These are phyloP conservation scores for Tursiops truncatus DNA, from an alignment of 2,113 vertebrate genomes.

Conservation along the genomic window DNA sequence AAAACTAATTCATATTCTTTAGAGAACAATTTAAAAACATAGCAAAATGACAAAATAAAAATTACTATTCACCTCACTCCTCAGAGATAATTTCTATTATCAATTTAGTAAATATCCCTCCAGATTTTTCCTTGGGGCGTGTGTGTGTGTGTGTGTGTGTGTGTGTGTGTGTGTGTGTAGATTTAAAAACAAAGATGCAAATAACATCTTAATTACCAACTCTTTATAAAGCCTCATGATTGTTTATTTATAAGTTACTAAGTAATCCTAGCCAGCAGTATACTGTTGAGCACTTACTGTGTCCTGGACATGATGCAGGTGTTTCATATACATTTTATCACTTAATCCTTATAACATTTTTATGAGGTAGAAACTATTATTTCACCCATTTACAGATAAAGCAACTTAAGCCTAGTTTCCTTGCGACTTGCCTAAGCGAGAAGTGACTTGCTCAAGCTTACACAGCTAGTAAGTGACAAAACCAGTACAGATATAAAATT, in stretches of 20 bases:
- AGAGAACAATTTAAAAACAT: constrained; percentile 53
- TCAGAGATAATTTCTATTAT: not conserved
- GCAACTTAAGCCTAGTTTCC: not conserved
- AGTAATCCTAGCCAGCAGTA: not conserved
- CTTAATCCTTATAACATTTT: not conserved
- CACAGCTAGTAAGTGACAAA: not conserved
- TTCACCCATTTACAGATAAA: constrained; percentile 6
- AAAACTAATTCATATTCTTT: not conserved
- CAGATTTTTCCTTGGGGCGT: not conserved
- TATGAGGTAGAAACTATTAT: not conserved
- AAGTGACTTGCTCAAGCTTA: not conserved
- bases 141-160: not conserved
- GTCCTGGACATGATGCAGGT: not conserved
- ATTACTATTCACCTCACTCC: not conserved
- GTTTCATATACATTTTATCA: not conserved
- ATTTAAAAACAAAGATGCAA: constrained; percentile 13
- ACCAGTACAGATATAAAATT: not conserved
- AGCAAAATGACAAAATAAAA: constrained; percentile 42
- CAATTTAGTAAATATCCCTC: not conserved
- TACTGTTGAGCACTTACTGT: not conserved
- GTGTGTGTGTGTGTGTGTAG: not conserved
- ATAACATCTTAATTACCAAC: not conserved
- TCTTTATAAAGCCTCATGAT: not conserved
- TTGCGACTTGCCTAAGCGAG: not conserved
- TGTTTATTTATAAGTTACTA: constrained; percentile 23